Evolutionary conservation across 1,140 invertebrate genomes (phyloP), one percentile per base, ranked within the genome.

Genomic region (Bombus impatiens): DNA sequence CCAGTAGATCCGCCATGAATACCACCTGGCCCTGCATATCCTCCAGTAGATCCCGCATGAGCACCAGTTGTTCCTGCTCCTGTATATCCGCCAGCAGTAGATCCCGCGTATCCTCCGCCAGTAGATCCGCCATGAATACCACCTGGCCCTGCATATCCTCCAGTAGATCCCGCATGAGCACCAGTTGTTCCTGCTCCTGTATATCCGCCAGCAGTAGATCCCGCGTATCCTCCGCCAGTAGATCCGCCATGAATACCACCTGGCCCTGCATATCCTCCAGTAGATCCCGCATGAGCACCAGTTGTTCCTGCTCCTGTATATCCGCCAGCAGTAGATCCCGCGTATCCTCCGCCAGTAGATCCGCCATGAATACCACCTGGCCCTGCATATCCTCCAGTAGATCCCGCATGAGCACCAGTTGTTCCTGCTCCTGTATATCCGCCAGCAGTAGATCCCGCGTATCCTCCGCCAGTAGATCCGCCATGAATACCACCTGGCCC

Each of bases 131-230:
- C 44, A 5, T 47, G 44, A 65, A 28, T 10, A 76, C 59, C 65
- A 6, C 42, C 59, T 2, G 82, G 32, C 25, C 53, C 70, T 18
- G 18, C 25, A 40, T 84, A 77, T 72, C 62, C 83, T 35, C 67
- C 78, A 59, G 70, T n/a, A 65, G 57, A 59, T 40, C 3, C 84
- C 44, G 44, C 15, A 18, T 47, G 44, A 18, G 44, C 42, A 44
- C 12, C 12, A 44, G 12, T 13, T 44, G 0, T 13, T 2, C 42
- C 42, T 44, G 42, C 0, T 44, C 42, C 42, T 44, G 42, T 2
- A 44, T 44, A 13, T 13, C 42, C 42, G 42, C 10, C 12, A 44
- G 42, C 42, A 44, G 42, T 44, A 10, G 42, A 44, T 44, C 42
- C 42, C 42, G 42, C 1, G 42, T 0, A 44, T 44, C 42, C 42